Evolutionary conservation across 64 coral and sea anemone genomes (phyloP).

Genomic region (Platygyra sinensis): DNA sequence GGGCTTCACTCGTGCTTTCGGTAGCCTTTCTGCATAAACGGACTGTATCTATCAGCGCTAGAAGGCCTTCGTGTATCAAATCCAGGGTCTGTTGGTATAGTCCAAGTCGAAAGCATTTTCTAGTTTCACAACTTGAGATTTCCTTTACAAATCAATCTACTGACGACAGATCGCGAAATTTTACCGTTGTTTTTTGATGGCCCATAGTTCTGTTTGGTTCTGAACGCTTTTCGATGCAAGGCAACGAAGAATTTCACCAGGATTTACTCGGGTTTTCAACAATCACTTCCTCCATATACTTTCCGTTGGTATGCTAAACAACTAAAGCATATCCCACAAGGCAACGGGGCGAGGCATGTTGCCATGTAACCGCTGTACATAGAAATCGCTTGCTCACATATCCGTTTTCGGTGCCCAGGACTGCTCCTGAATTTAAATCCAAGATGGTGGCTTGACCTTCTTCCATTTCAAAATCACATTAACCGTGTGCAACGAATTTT

Average conservation of each 20-base stretch:
- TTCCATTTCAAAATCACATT: too few relatives aligned
- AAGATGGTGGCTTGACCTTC: background rate
- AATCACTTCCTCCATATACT: background rate
- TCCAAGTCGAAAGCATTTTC: conserved; percentile 93
- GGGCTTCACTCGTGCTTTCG: conserved; percentile 87
- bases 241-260: background rate
- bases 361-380: conserved; percentile 13
- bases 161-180: background rate
- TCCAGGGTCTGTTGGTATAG: conserved; percentile 94
- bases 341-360: background rate
- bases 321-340: conserved; percentile 36
- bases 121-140: background rate
- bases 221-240: background rate
- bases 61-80: conserved; percentile 84
- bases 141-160: background rate
- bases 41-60: conserved; percentile 61
- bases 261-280: background rate
- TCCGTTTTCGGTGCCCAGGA: background rate
- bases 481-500: too few relatives aligned
- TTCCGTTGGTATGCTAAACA: conserved; percentile 52
- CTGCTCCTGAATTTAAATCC: background rate
- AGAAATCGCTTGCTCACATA: background rate
- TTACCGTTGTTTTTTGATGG: background rate
- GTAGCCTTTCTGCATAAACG: conserved; percentile 34
- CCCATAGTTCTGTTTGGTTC: background rate